phyloP scores from a whole-genome alignment of 2,113 vertebrate species.

The Dipodomys spectabilis region DNA sequence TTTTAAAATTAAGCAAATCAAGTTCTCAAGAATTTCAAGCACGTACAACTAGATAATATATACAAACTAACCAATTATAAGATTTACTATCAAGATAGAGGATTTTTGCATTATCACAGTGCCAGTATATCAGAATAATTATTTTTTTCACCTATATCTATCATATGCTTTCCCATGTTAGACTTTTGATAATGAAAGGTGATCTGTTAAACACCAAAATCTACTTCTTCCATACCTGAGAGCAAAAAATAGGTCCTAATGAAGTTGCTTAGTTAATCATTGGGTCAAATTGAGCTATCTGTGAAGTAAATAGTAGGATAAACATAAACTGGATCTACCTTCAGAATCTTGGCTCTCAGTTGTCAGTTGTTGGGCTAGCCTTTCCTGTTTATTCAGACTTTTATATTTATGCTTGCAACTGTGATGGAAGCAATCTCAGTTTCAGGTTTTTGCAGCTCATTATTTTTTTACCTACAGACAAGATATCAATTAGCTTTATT shows the following conservation, averaged over 20 bases:
- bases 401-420: neutral
- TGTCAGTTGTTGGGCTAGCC: neutral
- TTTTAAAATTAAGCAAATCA: slow-evolving; percentile 11
- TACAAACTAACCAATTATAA: neutral
- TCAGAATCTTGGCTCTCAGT: neutral
- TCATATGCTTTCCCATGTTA: neutral
- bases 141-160: neutral
- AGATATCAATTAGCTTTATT: neutral
- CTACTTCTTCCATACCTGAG: neutral
- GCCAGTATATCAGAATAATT: neutral
- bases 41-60: neutral
- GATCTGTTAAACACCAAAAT: neutral
- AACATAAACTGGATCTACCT: no score
- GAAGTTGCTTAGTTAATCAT: neutral
- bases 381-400: neutral
- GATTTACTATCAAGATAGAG: neutral
- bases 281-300: neutral
- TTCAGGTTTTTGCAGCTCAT: neutral
- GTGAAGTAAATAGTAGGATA: no score
- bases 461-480: neutral
- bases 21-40: slow-evolving; percentile 18
- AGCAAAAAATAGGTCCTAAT: neutral
- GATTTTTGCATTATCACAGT: neutral
- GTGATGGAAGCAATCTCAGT: neutral
- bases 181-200: neutral